Evolutionary conservation across 2,888 invertebrate species (phyloP), one percentile per base, ranked within the genome.

Genomic region (Graphium colonna): DNA sequence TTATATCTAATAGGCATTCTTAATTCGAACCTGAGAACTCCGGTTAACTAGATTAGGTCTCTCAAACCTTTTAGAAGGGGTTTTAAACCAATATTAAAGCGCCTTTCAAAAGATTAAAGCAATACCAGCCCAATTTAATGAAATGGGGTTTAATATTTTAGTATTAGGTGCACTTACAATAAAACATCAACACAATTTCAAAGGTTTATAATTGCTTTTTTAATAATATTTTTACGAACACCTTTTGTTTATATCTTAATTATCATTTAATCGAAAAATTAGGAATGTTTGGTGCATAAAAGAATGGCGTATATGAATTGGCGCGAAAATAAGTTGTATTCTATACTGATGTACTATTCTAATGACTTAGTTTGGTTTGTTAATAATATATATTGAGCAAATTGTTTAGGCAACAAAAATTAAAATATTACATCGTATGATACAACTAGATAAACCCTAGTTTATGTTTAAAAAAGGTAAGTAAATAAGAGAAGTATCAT

Each of bases 151-250:
- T n/a, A n/a, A n/a, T n/a, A n/a, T n/a, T n/a, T n/a, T n/a, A n/a
- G n/a, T n/a, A n/a, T n/a, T n/a, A n/a, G n/a, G n/a, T n/a, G n/a
- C n/a, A n/a, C n/a, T n/a, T n/a, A n/a, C n/a, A n/a, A n/a, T n/a
- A n/a, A n/a, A n/a, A n/a, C n/a, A n/a, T n/a, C n/a, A n/a, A n/a
- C n/a, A n/a, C n/a, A n/a, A n/a, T n/a, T n/a, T n/a, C n/a, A n/a
- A n/a, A n/a, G n/a, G n/a, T n/a, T n/a, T n/a, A n/a, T n/a, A n/a
- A n/a, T n/a, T n/a, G n/a, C n/a, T n/a, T n/a, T n/a, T n/a, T n/a
- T n/a, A 33, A 51, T 42, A 26, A 26, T 52, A 52, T 33, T 48
- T 48, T 53, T 18, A 53, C 42, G 43, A 48, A 53, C 48, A 43
- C 52, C 28, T 12, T 48, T 36, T 52, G 13, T n/a, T 47, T 42